A percentile compares a stretch with the other conserved stretches of the same genome.
These are phyloP conservation scores for Xerus rutilus DNA, from an alignment of 2,797 vertebrate genomes.

Conservation along the genomic window DNA sequence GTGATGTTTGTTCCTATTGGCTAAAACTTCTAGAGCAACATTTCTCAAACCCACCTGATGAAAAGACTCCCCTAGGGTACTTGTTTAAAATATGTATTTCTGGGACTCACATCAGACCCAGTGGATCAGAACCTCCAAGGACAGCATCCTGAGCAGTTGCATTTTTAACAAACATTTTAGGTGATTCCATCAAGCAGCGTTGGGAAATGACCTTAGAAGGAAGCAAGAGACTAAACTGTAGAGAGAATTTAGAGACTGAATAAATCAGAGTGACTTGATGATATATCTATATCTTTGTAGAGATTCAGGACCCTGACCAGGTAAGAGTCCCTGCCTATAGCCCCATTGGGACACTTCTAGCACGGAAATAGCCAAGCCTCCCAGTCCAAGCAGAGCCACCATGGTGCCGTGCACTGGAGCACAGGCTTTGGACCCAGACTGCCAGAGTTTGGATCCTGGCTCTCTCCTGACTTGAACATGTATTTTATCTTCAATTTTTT, in stretches of 20 bases:
- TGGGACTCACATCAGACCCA: conserved; percentile 24
- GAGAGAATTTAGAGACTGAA: neutral
- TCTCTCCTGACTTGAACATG: neutral
- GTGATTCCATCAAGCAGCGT: conserved; percentile 16
- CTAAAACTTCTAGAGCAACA: neutral
- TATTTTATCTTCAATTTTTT: neutral
- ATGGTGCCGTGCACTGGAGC: neutral
- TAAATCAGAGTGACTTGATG: neutral
- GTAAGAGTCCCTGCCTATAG: neutral
- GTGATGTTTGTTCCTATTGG: neutral
- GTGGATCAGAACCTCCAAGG: neutral
- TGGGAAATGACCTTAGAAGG: conserved; percentile 26
- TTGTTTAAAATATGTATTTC: conserved; percentile 47
- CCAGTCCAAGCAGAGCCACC: neutral
- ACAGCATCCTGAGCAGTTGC: neutral
- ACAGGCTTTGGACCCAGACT: neutral
- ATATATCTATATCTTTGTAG: neutral
- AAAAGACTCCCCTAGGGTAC: conserved; percentile 14
- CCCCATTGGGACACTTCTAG: neutral
- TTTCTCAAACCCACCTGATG: conserved; percentile 25
- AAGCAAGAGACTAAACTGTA: neutral
- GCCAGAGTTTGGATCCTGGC: neutral
- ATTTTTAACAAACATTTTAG: neutral
- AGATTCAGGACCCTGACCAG: neutral
- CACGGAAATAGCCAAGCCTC: fast-evolving